A percentile compares a stretch with the other conserved stretches of the same genome.
Evolutionary conservation across 2,888 invertebrate species (phyloP).

Genomic region (Choreutis nemorana): DNA sequence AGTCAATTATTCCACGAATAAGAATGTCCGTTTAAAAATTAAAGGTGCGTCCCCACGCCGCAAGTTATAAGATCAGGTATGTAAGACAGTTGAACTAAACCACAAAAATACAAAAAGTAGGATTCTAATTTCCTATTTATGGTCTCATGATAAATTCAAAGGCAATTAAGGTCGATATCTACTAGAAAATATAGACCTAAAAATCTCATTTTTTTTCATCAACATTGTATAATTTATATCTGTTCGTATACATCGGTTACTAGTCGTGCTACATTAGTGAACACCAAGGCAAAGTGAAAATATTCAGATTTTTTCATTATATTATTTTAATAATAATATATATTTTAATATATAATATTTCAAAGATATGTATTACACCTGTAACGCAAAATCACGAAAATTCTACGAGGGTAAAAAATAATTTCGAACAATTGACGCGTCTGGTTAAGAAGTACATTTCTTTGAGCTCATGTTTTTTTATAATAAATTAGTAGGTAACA

Average conservation of each 20-base stretch:
- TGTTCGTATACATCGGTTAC: constrained; percentile 66
- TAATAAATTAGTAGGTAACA: constrained; percentile 38
- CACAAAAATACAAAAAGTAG: too few species aligned
- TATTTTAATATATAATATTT: constrained; percentile 46
- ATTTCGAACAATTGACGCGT: constrained; percentile 46
- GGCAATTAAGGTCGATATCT: constrained; percentile 48
- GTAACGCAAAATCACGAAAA: constrained; percentile 47
- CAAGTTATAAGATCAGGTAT: too few species aligned
- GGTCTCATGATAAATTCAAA: constrained; percentile 50
- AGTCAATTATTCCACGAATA: too few species aligned
- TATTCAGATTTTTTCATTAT: constrained; percentile 35
- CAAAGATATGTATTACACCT: constrained; percentile 62
- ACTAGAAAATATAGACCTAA: constrained; percentile 58
- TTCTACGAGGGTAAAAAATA: constrained; percentile 30
- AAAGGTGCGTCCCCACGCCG: too few species aligned
- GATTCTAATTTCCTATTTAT: too few species aligned
- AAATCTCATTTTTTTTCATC: constrained; percentile 56
- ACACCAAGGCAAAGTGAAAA: constrained; percentile 64
- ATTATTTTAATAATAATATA: constrained; percentile 33
- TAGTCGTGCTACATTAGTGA: constrained; percentile 61
- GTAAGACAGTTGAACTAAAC: too few species aligned
- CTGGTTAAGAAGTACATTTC: constrained; percentile 39
- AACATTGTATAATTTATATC: constrained; percentile 63
- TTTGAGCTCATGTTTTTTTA: constrained; percentile 33
- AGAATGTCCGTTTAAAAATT: too few species aligned